Evolutionary conservation across 1,140 invertebrate species (phyloP), one percentile per base, ranked within the genome.

Genomic region (Drosophila funebris): DNA sequence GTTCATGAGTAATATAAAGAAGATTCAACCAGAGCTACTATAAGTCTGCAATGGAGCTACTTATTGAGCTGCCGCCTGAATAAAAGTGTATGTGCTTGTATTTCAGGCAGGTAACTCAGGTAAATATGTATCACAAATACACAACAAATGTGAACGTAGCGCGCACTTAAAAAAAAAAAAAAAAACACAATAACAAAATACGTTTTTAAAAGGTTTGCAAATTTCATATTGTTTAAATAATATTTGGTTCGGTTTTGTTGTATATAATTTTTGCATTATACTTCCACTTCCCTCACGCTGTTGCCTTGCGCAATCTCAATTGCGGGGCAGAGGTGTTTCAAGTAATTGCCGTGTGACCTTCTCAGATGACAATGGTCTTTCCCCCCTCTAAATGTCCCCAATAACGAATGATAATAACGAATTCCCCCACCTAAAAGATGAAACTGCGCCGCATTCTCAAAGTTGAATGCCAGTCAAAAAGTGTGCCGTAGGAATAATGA

Each of bases 141-240:
- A 41, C 16, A 57, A 50, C 24, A 57, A 57, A 43, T 50, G 69
- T 33, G 20, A 74, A 20, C 36, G 39, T 20, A 53, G 29, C 70
- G 29, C 70, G 62, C 71, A 84, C 80, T 84, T 73, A 73, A 84
- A 66, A 73, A 57, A n/a, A n/a, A n/a, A n/a, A n/a, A n/a, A n/a
- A n/a, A n/a, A n/a, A n/a, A n/a, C n/a, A n/a, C n/a, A n/a, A n/a
- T n/a, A n/a, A n/a, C n/a, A n/a, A n/a, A n/a, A n/a, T n/a, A n/a
- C n/a, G 53, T 84, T 85, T 87, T 84, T 71, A 82, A 88, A 87
- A 82, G 82, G 70, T 81, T 87, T 72, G 74, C 74, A 78, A 81
- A 75, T n/a, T 46, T 14, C 29, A 87, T 82, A 69, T 68, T 87
- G 82, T 87, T 87, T 77, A 78, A 85, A 87, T 85, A 85, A 82